Conservation (phyloP, 2,888 invertebrate genomes). For the Ctenicera cuprea region DNA sequence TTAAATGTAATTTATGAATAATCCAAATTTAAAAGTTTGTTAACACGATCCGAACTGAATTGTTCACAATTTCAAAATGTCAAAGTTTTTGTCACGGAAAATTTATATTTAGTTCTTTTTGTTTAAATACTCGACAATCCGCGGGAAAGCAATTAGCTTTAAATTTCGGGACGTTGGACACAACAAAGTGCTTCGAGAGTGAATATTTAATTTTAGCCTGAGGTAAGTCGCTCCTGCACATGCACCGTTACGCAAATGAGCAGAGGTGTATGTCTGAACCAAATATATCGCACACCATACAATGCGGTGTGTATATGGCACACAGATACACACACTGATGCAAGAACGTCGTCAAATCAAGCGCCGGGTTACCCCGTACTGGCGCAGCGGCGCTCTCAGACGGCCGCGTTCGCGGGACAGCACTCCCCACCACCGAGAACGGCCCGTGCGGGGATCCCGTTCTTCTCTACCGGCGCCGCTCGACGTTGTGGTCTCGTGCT, state of each 20-base stretch:
- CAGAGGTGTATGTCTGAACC: conserved; percentile 14
- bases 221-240: conserved; percentile 1
- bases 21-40: conserved; percentile 28
- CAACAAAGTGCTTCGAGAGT: conserved; percentile 26
- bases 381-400: conserved; percentile 65
- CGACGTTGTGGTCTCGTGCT: conserved; percentile 61
- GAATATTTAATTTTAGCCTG: conserved; percentile 25
- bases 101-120: background rate
- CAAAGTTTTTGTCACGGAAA: background rate
- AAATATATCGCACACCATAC: conserved; percentile 33
- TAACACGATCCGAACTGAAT: background rate
- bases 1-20: background rate
- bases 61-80: too few relatives aligned
- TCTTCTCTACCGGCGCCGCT: conserved; percentile 65
- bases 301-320: conserved; percentile 23
- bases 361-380: conserved; percentile 66
- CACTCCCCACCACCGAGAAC: conserved; percentile 61
- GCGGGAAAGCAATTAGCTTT: conserved; percentile 23
- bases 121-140: conserved; percentile 1
- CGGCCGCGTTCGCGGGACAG: conserved; percentile 66
- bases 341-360: conserved; percentile 48
- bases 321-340: conserved; percentile 42
- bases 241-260: conserved; percentile 8
- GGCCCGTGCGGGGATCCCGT: conserved; percentile 68
- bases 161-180: conserved; percentile 25